These are phyloP conservation scores for Lagodon rhomboides DNA, from an alignment of 2,797 vertebrate genomes.

Conservation along the genomic window DNA sequence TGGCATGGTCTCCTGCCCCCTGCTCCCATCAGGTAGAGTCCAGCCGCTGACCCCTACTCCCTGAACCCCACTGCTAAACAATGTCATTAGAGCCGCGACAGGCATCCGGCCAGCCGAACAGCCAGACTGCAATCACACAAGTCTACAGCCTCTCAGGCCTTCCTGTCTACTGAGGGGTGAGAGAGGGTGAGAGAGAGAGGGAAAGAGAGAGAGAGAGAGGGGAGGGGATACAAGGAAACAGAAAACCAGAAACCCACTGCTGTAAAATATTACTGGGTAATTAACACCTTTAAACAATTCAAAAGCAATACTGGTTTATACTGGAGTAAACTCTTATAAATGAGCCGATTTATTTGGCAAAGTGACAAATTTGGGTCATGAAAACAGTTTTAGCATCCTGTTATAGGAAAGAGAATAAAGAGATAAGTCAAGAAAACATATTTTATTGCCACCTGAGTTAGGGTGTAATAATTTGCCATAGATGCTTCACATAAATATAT, in stretches of 20 bases:
- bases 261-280: not conserved
- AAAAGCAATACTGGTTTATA: not conserved
- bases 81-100: slow-evolving; percentile 79
- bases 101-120: slow-evolving; percentile 67
- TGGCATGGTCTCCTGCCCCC: slow-evolving; percentile 63
- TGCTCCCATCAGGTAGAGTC: slow-evolving; percentile 78
- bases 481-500: not conserved
- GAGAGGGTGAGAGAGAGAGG: not conserved
- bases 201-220: not conserved
- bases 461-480: not conserved
- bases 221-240: slow-evolving; percentile 8
- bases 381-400: not conserved
- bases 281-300: not conserved
- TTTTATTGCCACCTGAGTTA: not conserved
- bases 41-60: slow-evolving; percentile 74
- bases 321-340: not conserved
- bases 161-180: slow-evolving; percentile 60
- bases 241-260: slow-evolving; percentile 11
- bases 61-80: slow-evolving; percentile 82
- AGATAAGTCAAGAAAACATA: not conserved
- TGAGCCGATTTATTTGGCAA: not conserved
- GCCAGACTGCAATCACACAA: slow-evolving; percentile 74
- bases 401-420: not conserved
- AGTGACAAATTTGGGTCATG: not conserved
- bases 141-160: slow-evolving; percentile 62